Conservation (phyloP, 2,797 vertebrate species). For the Oreortyx pictus region DNA sequence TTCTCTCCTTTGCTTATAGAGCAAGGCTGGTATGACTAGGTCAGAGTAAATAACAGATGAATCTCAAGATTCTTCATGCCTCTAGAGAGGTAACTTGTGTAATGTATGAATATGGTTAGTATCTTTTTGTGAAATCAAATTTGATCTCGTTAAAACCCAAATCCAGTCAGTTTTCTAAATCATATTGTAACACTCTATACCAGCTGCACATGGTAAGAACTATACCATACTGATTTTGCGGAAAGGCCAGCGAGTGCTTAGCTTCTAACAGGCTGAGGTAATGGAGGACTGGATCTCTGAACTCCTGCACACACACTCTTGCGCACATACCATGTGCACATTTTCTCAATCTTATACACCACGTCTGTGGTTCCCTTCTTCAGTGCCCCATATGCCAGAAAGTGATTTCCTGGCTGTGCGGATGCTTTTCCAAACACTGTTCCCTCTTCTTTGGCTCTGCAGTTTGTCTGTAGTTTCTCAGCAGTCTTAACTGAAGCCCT, state of each 20-base stretch:
- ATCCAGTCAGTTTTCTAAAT: neutral
- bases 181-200: neutral
- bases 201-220: neutral
- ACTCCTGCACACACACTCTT: neutral
- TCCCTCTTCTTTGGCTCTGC: neutral
- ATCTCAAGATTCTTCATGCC: neutral
- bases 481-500: neutral
- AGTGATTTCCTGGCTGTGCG: no score
- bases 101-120: neutral
- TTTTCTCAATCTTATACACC: no score
- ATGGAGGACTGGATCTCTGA: neutral
- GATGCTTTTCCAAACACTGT: neutral
- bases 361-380: no score
- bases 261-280: neutral
- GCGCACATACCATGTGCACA: fast-evolving
- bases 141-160: neutral
- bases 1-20: neutral
- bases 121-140: neutral
- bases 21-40: neutral
- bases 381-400: no score
- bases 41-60: neutral
- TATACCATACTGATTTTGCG: neutral
- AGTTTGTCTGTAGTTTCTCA: neutral
- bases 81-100: neutral
- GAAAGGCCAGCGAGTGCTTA: neutral